phyloP scores from a whole-genome alignment of 2,113 vertebrate species.

The Rafetus swinhoei region DNA sequence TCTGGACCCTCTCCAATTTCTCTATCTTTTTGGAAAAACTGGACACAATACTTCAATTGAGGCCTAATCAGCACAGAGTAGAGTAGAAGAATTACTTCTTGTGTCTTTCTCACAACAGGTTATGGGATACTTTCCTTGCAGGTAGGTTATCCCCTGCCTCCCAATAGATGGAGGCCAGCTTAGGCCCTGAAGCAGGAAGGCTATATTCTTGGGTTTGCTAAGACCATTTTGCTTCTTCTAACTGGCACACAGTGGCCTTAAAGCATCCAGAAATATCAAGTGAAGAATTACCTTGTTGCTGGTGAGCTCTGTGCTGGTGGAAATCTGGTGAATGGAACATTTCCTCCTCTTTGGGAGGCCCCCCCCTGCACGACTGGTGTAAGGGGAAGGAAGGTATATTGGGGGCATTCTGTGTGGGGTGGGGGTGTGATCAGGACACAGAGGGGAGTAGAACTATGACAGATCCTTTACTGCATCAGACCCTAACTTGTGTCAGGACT shows the following conservation, averaged over 20 bases:
- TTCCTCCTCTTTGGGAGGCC: not conserved
- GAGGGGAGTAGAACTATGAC: not conserved
- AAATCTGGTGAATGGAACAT: not conserved
- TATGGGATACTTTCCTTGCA: not conserved
- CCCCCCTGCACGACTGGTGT: not conserved
- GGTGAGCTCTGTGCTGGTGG: not conserved
- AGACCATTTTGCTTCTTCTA: not conserved
- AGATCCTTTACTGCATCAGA: not conserved
- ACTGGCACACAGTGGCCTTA: not conserved
- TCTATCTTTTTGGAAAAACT: too few species aligned
- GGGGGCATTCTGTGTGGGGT: not conserved
- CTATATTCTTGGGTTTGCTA: not conserved
- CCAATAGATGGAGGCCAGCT: not conserved
- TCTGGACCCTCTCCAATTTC: too few species aligned
- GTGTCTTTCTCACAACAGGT: not conserved
- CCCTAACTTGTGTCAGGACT: not conserved
- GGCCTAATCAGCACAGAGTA: too few species aligned
- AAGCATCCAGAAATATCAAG: not conserved
- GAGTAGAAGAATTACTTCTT: too few species aligned
- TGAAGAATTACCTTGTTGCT: not conserved
- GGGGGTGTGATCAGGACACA: not conserved
- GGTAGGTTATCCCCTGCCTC: not conserved
- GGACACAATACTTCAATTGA: too few species aligned
- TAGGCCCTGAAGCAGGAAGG: not conserved
- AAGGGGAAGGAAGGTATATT: not conserved